phyloP scores from a whole-genome alignment of 2,113 vertebrate genomes.

The Gorilla gorilla region DNA sequence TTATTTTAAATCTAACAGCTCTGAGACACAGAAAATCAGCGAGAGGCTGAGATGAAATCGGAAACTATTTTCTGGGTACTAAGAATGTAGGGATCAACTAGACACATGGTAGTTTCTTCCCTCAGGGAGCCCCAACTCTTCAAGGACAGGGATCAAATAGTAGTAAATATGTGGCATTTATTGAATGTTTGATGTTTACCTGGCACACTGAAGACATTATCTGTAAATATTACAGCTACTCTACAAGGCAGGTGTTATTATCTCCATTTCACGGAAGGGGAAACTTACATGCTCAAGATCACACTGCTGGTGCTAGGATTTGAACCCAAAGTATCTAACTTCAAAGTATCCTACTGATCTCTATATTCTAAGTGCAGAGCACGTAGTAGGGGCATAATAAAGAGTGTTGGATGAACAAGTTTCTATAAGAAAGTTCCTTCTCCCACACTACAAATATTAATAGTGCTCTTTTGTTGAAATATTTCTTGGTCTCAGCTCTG shows the following conservation, averaged over 20 bases:
- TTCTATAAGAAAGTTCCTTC: neutral
- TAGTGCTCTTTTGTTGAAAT: neutral
- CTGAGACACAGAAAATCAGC: neutral
- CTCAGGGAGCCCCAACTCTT: neutral
- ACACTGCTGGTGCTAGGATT: neutral
- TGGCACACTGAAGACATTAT: neutral
- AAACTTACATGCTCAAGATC: neutral
- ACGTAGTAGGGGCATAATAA: neutral
- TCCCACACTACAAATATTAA: neutral
- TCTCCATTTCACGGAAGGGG: neutral
- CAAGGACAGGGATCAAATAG: neutral
- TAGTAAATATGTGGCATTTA: neutral
- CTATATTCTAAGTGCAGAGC: neutral
- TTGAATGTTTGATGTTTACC: neutral
- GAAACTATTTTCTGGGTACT: neutral
- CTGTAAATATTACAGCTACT: neutral
- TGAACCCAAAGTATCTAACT: neutral
- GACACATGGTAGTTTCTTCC: neutral
- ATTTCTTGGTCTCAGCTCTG: neutral
- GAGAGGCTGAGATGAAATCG: neutral
- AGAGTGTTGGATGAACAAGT: neutral
- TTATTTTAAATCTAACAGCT: neutral
- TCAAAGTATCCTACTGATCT: neutral
- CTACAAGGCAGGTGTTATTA: neutral
- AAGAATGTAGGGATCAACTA: neutral